Conservation (phyloP, 2,888 invertebrate species). For the Siphlonurus alternatus region DNA sequence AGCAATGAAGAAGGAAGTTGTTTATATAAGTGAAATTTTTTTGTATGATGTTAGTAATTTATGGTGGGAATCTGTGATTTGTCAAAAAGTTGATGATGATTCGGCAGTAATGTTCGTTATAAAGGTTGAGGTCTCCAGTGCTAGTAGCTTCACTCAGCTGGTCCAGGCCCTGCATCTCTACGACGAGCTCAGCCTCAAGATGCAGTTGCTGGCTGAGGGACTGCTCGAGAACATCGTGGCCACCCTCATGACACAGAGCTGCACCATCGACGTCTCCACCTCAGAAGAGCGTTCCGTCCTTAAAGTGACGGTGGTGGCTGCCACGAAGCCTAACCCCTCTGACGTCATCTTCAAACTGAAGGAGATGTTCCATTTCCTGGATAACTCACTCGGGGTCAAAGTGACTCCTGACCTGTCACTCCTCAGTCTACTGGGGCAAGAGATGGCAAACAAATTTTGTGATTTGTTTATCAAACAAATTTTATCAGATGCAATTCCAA, state of each 20-base stretch:
- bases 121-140: slow-evolving; percentile 26
- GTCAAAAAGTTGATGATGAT: slow-evolving; percentile 23
- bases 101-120: slow-evolving; percentile 24
- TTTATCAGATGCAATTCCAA: slow-evolving; percentile 57
- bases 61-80: slow-evolving; percentile 33
- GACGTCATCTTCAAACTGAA: slow-evolving; percentile 37
- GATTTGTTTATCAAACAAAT: slow-evolving; percentile 53
- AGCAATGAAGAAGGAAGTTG: slow-evolving; percentile 31
- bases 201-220: slow-evolving; percentile 38
- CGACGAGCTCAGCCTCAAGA: slow-evolving; percentile 29
- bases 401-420: slow-evolving; percentile 29
- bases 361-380: slow-evolving; percentile 37
- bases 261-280: slow-evolving; percentile 23
- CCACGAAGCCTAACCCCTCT: slow-evolving; percentile 28
- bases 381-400: slow-evolving; percentile 34
- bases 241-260: slow-evolving; percentile 36
- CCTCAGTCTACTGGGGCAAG: slow-evolving; percentile 32
- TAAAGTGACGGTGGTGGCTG: slow-evolving; percentile 26
- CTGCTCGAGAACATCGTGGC: slow-evolving; percentile 38
- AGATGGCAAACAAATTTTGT: slow-evolving; percentile 39
- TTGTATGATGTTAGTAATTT: slow-evolving; percentile 29
- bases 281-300: slow-evolving; percentile 19
- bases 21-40: slow-evolving; percentile 30
- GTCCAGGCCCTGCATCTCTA: slow-evolving; percentile 26
- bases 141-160: slow-evolving; percentile 23